A percentile compares a stretch with the other conserved stretches of the same genome.
phyloP scores from a whole-genome alignment of 2,797 vertebrate species.

The Corythornis leucogaster region DNA sequence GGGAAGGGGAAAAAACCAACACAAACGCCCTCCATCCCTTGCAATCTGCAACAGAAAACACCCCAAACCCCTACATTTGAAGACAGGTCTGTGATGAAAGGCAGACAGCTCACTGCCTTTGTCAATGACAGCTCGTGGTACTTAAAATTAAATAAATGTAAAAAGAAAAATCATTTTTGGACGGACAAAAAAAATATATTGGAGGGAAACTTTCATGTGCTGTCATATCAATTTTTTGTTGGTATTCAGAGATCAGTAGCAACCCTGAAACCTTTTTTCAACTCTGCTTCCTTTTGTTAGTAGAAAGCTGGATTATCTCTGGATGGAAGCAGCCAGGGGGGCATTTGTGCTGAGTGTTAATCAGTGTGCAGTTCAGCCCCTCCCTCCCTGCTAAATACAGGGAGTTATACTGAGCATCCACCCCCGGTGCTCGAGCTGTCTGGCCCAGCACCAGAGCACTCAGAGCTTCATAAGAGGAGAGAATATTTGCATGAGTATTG shows the following conservation, averaged over 20 bases:
- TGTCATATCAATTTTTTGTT: neutral
- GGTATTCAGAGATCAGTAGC: neutral
- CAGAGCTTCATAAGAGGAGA: neutral
- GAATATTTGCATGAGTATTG: slow-evolving; percentile 68
- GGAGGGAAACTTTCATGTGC: neutral
- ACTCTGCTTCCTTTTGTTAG: neutral
- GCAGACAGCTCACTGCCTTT: neutral
- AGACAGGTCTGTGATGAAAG: neutral
- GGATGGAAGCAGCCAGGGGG: neutral
- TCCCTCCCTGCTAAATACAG: neutral
- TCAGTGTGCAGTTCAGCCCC: neutral
- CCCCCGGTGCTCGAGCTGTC: neutral
- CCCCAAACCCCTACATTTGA: neutral
- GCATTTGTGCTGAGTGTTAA: neutral
- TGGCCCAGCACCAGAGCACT: neutral
- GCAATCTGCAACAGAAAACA: neutral
- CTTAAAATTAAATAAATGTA: neutral
- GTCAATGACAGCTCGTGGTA: neutral
- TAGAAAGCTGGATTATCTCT: neutral
- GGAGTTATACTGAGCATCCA: neutral
- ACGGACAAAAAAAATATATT: neutral
- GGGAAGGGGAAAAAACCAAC: neutral
- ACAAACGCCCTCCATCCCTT: neutral
- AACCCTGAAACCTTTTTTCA: neutral
- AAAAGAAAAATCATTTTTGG: neutral